Evolutionary conservation across 2,797 vertebrate species (phyloP), one percentile per base, ranked within the genome.

Genomic region (Cheirogaleus major): DNA sequence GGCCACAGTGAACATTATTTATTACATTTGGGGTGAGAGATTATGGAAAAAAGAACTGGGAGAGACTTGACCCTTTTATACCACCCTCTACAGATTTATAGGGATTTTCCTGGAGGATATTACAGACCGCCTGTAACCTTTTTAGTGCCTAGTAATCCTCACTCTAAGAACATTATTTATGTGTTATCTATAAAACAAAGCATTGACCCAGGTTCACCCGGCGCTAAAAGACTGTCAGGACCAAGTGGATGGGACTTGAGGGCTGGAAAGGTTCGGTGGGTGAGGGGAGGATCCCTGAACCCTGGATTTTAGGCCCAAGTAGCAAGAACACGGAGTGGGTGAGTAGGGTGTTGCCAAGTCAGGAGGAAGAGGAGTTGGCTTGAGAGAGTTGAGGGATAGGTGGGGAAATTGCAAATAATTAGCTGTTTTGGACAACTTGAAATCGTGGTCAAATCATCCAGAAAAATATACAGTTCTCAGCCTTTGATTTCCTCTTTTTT

Each of bases 151-250:
- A 55, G 80, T 55, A 85, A 93, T 86, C 79, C 38, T 80, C 84
- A 59, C 87, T 67, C 70, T 43, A 25, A 75, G 55, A 75, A 81
- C 17, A 11, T 48, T 93, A 89, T 61, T 92, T 79, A 92, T 89
- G 84, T 72, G 57, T 13, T 82, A 48, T 80, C 78, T 75, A 65
- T 91, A 80, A 96, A 91, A 96, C 81, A 73, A 96, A 88, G 63
- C 32, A 81, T 67, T 85, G 87, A 35, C 50, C 72, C 88, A 91
- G 84, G 67, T 43, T 94, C 67, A 85, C 32, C 15, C 38, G 70
- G 30, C 22, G 73, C 75, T 89, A 69, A 94, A 87, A 50, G 67
- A 69, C 23, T 92, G 48, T 75, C 45, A 38, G 72, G 45, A 30
- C 50, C 96, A 85, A 95, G 76, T 35, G 69, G 55, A 38, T 63